A percentile compares a stretch with the other conserved stretches of the same genome.
phyloP scores from a whole-genome alignment of 2,888 invertebrate genomes.

The Cataglyphis rosenhaueri region DNA sequence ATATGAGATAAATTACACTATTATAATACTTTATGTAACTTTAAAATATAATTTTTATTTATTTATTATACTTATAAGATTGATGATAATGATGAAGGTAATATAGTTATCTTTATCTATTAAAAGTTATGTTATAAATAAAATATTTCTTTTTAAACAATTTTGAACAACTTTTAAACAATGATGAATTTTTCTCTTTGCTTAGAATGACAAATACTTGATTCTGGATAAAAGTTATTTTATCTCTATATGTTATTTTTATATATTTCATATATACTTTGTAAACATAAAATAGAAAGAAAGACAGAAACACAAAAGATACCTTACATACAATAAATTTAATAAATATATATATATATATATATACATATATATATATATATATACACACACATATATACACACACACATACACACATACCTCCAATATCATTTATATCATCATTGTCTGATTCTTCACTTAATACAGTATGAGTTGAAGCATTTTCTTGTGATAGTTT shows the following conservation, averaged over 20 bases:
- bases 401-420: slow-evolving; percentile 39
- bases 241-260: neutral
- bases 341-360: too few relatives aligned
- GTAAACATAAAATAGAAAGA: neutral
- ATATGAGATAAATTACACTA: neutral
- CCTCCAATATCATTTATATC: slow-evolving; percentile 67
- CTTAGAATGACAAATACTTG: neutral
- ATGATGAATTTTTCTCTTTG: neutral
- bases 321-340: too few relatives aligned
- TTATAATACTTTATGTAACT: neutral
- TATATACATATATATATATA: too few relatives aligned
- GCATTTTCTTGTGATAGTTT: neutral
- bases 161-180: neutral
- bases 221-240: neutral
- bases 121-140: slow-evolving; percentile 3
- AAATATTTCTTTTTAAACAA: neutral
- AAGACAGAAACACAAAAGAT: neutral
- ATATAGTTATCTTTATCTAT: neutral
- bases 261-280: neutral
- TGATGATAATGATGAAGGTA: neutral
- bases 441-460: neutral
- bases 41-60: neutral
- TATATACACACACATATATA: too few relatives aligned
- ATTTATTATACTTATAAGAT: neutral
- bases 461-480: neutral